These are phyloP conservation scores for Spodoptera frugiperda DNA, from an alignment of 1,140 invertebrate genomes.

Conservation along the genomic window DNA sequence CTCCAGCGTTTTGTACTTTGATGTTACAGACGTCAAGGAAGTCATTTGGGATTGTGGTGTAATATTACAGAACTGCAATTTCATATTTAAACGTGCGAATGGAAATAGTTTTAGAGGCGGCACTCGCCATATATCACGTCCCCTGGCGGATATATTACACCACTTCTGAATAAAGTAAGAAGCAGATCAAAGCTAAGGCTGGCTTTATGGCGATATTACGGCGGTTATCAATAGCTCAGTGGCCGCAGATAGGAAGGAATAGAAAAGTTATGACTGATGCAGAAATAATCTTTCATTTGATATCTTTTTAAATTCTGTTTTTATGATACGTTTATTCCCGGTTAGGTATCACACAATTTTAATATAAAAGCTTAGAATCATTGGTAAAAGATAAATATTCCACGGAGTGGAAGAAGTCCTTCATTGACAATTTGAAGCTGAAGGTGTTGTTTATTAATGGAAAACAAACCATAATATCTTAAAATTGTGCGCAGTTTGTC, in stretches of 20 bases:
- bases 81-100: constrained; percentile 43
- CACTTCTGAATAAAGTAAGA: constrained; percentile 28
- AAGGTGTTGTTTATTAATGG: constrained; percentile 7
- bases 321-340: no score
- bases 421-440: not conserved
- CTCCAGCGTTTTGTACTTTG: constrained; percentile 45
- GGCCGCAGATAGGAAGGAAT: not conserved
- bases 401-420: not conserved
- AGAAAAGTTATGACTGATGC: not conserved
- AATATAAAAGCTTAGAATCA: no score
- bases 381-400: no score
- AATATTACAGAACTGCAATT: constrained; percentile 46
- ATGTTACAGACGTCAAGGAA: constrained; percentile 47
- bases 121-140: constrained; percentile 27
- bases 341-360: no score
- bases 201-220: constrained; percentile 15
- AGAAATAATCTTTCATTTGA: not conserved
- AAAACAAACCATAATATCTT: not conserved
- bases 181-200: constrained; percentile 19
- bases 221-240: not conserved
- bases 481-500: constrained; percentile 31
- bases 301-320: not conserved
- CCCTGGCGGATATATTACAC: constrained; percentile 25
- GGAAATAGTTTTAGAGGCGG: constrained; percentile 30
- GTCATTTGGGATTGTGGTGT: constrained; percentile 37